Percentiles rank a stretch among this genome's conserved stretches.
Conservation (phyloP, 2,888 invertebrate genomes). For the Choristoneura rosaceana region DNA sequence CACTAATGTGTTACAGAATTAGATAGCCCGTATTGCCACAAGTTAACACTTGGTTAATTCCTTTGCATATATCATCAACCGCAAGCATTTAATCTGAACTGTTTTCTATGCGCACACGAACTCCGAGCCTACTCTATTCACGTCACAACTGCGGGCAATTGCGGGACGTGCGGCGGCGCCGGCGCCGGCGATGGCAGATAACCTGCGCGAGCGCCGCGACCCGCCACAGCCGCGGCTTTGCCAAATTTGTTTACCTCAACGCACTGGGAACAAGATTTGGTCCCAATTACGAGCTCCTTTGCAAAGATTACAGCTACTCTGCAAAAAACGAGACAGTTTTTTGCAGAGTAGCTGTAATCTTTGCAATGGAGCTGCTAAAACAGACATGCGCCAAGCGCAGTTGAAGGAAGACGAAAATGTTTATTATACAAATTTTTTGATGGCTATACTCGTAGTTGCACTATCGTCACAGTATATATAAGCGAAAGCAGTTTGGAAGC, state of each 20-base stretch:
- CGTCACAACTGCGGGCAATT: conserved; percentile 19
- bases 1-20: no score
- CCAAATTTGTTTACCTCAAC: conserved; percentile 7
- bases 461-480: no score
- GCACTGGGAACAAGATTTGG: not conserved
- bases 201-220: conserved; percentile 8
- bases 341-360: not conserved
- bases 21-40: no score
- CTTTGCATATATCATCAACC: not conserved
- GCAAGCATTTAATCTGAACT: not conserved
- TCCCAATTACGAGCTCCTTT: conserved; percentile 1
- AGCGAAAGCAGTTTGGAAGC: no score
- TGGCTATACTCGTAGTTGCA: no score
- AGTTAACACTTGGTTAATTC: no score
- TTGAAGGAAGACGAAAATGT: no score
- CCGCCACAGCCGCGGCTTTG: not conserved
- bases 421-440: no score
- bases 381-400: no score
- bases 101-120: not conserved
- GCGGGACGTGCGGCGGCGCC: conserved; percentile 19
- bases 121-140: not conserved
- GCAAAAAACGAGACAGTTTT: no score
- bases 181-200: conserved; percentile 24
- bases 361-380: not conserved
- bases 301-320: no score